phyloP scores from a whole-genome alignment of 2,797 vertebrate genomes.

The Helicolenus hilgendorfi region DNA sequence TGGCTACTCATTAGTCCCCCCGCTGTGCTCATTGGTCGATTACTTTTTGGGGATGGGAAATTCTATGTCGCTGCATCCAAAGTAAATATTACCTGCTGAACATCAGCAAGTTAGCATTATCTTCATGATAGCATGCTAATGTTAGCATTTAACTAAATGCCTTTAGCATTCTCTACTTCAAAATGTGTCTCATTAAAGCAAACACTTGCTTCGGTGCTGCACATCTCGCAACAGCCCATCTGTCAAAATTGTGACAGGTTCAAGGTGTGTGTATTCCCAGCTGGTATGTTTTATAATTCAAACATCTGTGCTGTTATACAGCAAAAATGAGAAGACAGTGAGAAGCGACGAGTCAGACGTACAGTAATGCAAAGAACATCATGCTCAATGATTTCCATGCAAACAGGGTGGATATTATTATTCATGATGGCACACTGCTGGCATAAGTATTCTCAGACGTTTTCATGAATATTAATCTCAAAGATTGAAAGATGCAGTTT shows the following conservation, averaged over 20 bases:
- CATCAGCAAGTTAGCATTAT: not conserved
- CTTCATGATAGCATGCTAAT: not conserved
- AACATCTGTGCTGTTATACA: constrained; percentile 39
- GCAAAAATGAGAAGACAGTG: constrained; percentile 16
- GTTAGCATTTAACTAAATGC: not conserved
- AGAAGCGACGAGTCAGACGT: constrained; percentile 20
- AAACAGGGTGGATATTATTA: constrained; percentile 61
- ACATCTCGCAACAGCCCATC: not conserved
- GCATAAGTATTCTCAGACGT: constrained; percentile 54
- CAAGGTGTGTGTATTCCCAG: constrained; percentile 42
- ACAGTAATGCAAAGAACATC: constrained; percentile 34
- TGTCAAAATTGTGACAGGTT: constrained; percentile 38
- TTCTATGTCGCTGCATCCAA: not conserved
- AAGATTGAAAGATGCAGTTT: constrained; percentile 53
- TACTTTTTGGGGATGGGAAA: not conserved
- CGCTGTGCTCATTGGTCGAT: not conserved
- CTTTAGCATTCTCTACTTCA: not conserved
- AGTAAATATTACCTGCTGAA: not conserved
- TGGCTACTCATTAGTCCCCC: not conserved
- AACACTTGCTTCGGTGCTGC: constrained; percentile 11
- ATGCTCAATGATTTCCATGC: constrained; percentile 44
- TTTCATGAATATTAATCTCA: constrained; percentile 70
- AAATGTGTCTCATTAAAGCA: not conserved
- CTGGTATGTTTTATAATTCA: constrained; percentile 34
- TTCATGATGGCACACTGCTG: constrained; percentile 64